Evolutionary conservation across 2,113 vertebrate genomes (phyloP).

Genomic region (Meleagris gallopavo): DNA sequence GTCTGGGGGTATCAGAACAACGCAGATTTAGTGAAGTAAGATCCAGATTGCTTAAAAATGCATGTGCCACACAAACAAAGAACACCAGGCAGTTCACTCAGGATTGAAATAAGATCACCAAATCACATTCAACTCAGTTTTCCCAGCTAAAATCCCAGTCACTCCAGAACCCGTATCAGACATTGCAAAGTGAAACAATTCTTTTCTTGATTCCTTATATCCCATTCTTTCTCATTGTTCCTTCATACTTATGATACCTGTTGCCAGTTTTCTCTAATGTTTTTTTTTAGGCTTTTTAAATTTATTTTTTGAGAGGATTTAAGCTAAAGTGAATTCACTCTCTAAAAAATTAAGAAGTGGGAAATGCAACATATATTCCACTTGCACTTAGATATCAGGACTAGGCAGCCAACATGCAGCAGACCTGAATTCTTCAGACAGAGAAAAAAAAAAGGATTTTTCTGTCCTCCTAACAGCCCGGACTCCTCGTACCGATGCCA

Average conservation of each 20-base stretch:
- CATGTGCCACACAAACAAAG: neutral
- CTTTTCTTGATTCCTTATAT: neutral
- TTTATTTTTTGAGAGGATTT: neutral
- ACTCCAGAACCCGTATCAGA: neutral
- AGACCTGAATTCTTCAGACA: neutral
- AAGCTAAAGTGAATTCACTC: neutral
- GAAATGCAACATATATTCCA: neutral
- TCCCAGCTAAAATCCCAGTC: neutral
- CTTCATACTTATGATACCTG: neutral
- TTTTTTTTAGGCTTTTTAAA: neutral
- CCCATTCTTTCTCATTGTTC: neutral
- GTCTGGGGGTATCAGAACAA: neutral
- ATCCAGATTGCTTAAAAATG: neutral
- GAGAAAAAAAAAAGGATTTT: neutral
- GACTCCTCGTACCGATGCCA: neutral
- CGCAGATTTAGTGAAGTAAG: neutral
- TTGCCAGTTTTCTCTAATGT: neutral
- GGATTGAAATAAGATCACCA: neutral
- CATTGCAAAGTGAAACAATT: neutral
- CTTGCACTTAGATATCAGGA: neutral
- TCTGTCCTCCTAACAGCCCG: neutral
- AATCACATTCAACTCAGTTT: neutral
- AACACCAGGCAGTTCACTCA: neutral
- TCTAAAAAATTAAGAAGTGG: neutral
- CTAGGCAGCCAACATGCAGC: neutral